A percentile compares a stretch with the other conserved stretches of the same genome.
These are phyloP conservation scores for Lampris megalopsis DNA, from an alignment of 2,113 vertebrate species.

Conservation along the genomic window DNA sequence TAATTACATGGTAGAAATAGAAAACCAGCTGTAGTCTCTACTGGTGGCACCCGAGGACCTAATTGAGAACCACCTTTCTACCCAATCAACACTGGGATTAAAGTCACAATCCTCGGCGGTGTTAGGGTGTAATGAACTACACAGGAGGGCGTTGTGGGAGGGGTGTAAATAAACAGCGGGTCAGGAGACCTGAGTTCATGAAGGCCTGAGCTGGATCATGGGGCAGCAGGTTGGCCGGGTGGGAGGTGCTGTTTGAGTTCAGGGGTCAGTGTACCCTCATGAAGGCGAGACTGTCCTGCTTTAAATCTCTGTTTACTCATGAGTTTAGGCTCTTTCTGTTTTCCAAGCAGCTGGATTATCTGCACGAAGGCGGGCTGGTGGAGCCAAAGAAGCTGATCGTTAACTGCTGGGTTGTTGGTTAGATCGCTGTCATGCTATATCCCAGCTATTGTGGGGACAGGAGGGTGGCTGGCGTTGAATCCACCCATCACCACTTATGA, in stretches of 20 bases:
- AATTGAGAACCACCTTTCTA: no score
- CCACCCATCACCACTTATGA: no score
- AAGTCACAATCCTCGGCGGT: no score
- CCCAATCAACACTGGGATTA: no score
- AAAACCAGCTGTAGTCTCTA: no score
- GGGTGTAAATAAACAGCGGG: neutral
- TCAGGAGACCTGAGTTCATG: neutral
- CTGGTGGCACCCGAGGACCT: no score
- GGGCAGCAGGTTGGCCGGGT: neutral
- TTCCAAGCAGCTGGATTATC: neutral
- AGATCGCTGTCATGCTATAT: neutral
- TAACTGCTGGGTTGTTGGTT: neutral
- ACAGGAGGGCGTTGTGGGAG: no score
- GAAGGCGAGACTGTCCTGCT: neutral
- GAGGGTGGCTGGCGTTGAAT: neutral
- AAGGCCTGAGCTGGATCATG: constrained; percentile 7
- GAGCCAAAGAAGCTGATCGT: neutral
- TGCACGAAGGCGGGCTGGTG: no score
- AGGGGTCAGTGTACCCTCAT: constrained; percentile 6
- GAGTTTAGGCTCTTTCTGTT: neutral
- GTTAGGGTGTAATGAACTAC: no score
- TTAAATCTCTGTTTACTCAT: neutral
- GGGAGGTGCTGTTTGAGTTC: neutral
- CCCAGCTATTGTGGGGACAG: neutral
- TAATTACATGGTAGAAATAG: no score